phyloP scores from a whole-genome alignment of 1,140 invertebrate species.

The Ceratoteleas bidentatus region DNA sequence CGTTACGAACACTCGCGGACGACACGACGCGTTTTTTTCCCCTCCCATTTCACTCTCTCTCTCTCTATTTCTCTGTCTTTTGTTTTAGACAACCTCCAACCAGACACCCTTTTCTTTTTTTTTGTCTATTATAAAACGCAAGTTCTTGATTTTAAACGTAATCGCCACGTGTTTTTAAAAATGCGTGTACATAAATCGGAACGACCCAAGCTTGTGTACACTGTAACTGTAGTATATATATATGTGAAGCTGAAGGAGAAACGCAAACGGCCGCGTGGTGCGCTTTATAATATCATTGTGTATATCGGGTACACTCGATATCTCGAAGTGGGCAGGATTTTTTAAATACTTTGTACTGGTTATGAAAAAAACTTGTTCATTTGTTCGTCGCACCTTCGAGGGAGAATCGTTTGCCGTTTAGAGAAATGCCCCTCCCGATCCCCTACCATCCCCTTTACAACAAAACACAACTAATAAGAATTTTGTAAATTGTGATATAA shows the following conservation, averaged over 20 bases:
- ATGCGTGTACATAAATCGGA: constrained; percentile 47
- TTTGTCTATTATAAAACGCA: constrained; percentile 41
- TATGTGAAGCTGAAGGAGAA: constrained; percentile 49
- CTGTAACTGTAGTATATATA: constrained; percentile 65
- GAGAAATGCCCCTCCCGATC: constrained; percentile 50
- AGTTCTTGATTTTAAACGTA: constrained; percentile 50
- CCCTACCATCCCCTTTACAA: too few relatives aligned
- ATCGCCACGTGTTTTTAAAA: constrained; percentile 46
- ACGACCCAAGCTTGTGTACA: constrained; percentile 38
- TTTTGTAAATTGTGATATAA: too few relatives aligned
- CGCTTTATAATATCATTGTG: constrained; percentile 55
- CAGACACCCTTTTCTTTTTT: constrained; percentile 37
- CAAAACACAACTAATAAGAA: too few relatives aligned
- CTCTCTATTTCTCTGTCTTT: too few relatives aligned
- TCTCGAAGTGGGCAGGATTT: constrained; percentile 64
- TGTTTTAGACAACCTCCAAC: constrained; percentile 39
- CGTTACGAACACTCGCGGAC: constrained; percentile 37
- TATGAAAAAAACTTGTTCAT: constrained; percentile 55
- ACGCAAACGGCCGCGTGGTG: constrained; percentile 33
- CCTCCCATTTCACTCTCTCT: too few relatives aligned
- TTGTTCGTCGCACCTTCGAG: constrained; percentile 64
- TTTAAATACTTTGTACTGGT: constrained; percentile 64
- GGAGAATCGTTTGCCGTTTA: constrained; percentile 50
- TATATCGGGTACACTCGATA: constrained; percentile 64
- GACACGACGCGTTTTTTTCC: constrained; percentile 42